Base-by-base conservation (phyloP, 2,797 vertebrate species). In the Crossoptilon crossoptilon region DNA sequence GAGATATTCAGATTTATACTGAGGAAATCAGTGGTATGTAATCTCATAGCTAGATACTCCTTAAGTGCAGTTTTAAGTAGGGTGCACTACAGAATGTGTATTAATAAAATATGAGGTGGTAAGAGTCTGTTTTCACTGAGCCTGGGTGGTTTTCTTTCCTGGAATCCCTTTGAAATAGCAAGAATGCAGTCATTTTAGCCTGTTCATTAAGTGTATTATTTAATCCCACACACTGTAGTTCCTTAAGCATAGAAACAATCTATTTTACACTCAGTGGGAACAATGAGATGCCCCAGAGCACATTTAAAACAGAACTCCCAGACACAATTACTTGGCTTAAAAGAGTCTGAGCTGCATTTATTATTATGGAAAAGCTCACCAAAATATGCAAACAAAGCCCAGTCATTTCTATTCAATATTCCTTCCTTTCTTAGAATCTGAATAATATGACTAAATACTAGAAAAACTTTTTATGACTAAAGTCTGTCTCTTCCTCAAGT, bases 51-150 rank as follows among this genome's bases (percentile, higher is more conserved):
- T 86, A 83, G 83, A 68, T 62, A 64, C 41, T 82, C 73, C 41
- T 90, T 66, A 88, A 95, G 71, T 59, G 5, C 49, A 91, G 33
- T 84, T 90, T 90, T 91, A 90, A 91, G 85, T 77, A 69, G 71
- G 29, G 43, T 88, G 53, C 37, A n/a, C 85, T 80, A 62, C 29
- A 59, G 41, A 90, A 84, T 53, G 10, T 74, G 37, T 84, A 88
- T 96, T 86, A 95, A 94, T 94, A 95, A 94, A 91, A 93, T 84
- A 91, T 93, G 74, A 91, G 68, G 69, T 69, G 35, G 62, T 93
- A 87, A 84, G 94, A 95, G 51, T 79, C 76, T 91, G 11, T 82
- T 95, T 90, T 71, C 44, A 83, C 74, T 82, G 83, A 79, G 92
- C 80, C 71, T 91, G 85, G 83, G 77, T 91, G 91, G 68, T 90